Conservation (phyloP, 2,113 vertebrate genomes). For the Ranitomeya variabilis region DNA sequence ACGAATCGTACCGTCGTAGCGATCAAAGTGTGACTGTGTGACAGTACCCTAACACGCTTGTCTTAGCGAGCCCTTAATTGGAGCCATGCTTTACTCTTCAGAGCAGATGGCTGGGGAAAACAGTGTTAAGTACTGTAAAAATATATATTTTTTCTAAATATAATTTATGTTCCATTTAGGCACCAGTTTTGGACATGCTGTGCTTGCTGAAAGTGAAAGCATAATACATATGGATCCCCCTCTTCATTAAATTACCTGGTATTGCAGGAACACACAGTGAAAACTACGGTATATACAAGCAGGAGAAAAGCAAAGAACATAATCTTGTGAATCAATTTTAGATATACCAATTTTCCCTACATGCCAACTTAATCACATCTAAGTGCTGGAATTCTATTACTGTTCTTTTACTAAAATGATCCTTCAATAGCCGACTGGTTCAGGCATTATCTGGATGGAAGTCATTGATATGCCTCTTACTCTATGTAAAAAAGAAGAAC, state of each 20-base stretch:
- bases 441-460: background rate
- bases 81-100: background rate
- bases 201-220: background rate
- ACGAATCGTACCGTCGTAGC: too few species aligned
- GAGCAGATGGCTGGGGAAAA: background rate
- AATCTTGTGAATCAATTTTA: constrained; percentile 67
- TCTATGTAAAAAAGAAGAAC: too few species aligned
- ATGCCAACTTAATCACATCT: background rate
- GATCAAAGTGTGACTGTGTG: too few species aligned
- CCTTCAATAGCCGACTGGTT: background rate
- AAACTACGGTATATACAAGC: background rate
- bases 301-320: constrained; percentile 55
- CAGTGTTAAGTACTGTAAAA: background rate
- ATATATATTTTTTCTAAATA: background rate
- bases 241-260: constrained; percentile 11
- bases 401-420: background rate
- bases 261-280: constrained; percentile 10
- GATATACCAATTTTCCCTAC: constrained; percentile 78
- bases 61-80: background rate
- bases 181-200: background rate
- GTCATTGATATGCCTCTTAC: background rate
- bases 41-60: too few species aligned
- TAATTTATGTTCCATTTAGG: background rate
- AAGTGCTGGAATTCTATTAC: background rate
- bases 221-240: background rate